Evolutionary conservation across 1,140 invertebrate species (phyloP).

Genomic region (Proales similis): DNA sequence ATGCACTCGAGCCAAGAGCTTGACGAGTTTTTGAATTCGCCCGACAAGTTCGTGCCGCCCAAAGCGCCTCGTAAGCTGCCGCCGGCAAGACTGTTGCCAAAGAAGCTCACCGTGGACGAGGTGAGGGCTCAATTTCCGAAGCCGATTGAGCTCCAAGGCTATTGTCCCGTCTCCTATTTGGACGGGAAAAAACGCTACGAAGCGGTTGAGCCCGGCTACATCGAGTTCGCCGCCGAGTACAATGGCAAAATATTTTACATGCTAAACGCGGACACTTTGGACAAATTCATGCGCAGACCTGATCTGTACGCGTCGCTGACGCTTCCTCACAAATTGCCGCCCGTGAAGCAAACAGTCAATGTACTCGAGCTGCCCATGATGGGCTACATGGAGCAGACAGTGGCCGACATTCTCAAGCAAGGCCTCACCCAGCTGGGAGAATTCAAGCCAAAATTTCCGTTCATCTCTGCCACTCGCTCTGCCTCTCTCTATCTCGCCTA

Average conservation of each 20-base stretch:
- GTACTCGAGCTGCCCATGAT: slow-evolving; percentile 49
- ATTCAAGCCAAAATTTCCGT: slow-evolving; percentile 54
- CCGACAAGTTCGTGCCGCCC: slow-evolving; percentile 50
- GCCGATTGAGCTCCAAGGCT: slow-evolving; percentile 47
- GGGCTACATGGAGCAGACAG: slow-evolving; percentile 53
- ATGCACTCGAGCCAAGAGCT: slow-evolving; percentile 42
- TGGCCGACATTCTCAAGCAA: slow-evolving; percentile 47
- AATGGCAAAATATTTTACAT: slow-evolving; percentile 46
- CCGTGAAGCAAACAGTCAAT: slow-evolving; percentile 44
- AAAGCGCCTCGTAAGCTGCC: slow-evolving; percentile 47
- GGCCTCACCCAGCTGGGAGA: slow-evolving; percentile 49
- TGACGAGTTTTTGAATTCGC: slow-evolving; percentile 46
- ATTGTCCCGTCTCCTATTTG: slow-evolving; percentile 52
- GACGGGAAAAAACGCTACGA: slow-evolving; percentile 50
- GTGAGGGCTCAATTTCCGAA: slow-evolving; percentile 42
- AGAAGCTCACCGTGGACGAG: slow-evolving; percentile 41
- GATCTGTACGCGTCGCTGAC: slow-evolving; percentile 8
- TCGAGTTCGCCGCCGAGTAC: slow-evolving; percentile 49
- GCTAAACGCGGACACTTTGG: slow-evolving; percentile 47
- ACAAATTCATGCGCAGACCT: slow-evolving; percentile 52
- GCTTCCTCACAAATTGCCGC: slow-evolving; percentile 52
- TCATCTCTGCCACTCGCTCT: slow-evolving; percentile 48
- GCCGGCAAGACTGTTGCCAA: slow-evolving; percentile 44
- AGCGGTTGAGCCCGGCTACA: slow-evolving; percentile 47
- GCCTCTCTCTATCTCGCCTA: slow-evolving; percentile 52